Evolutionary conservation across 2,113 vertebrate species (phyloP), one percentile per base, ranked within the genome.

Genomic region (Capreolus pygargus): DNA sequence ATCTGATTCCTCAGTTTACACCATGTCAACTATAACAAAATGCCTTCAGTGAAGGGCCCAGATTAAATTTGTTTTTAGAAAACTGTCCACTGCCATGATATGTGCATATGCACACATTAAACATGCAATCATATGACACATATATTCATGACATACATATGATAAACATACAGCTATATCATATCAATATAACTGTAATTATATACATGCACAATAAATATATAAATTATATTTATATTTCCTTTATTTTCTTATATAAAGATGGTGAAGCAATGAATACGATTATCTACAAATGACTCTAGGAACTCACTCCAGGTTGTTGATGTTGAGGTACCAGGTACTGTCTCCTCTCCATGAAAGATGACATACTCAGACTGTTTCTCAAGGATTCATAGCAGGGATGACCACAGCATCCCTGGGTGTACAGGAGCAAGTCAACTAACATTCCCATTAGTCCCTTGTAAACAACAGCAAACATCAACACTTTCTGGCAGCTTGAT

Each of bases 221-320:
- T 25, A 28, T 54, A 45, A 67, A 67, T 39, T 70, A 61, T 50
- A 89, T 58, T 74, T 93, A 45, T 60, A 45, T 36, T 70, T 87
- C 28, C 11, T 93, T 91, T 84, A 39, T 64, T 58, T 96, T 64
- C 19, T 76, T 67, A 67, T 13, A 15, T 82, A 25, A 70, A 8
- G 2, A 45, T 79, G 15, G 84, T 95, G 67, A 16, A 70, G 9
- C 12, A 33, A 12, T 61, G 11, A 89, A 21, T 84, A 47, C 52
- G 86, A 39, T 74, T 84, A 19, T n/a, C 23, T 81, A 33, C 87
- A 94, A 96, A 78, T 90, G 9, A 74, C 7, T 8, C 11, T 85
- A 45, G 28, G 6, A 17, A 0, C 15, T 89, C 27, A 64, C 27
- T 94, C 5, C 4, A 1, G 1, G 11, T 67, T 91, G 43, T 86